These are phyloP conservation scores for Notarius lentiginosus DNA, from an alignment of 2,113 vertebrate species.

Conservation along the genomic window DNA sequence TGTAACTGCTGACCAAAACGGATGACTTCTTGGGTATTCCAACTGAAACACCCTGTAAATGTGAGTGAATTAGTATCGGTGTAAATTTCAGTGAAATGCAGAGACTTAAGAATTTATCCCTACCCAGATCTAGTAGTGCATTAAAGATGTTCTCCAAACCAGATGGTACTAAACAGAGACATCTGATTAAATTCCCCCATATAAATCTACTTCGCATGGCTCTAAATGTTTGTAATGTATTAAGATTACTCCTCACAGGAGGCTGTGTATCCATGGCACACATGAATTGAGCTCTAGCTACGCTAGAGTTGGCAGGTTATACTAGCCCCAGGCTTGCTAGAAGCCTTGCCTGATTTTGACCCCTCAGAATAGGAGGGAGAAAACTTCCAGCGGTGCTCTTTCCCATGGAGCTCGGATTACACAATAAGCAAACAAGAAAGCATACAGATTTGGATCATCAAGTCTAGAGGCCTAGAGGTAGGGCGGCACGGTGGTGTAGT, in stretches of 20 bases:
- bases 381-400: background rate
- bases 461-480: background rate
- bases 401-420: constrained; percentile 10
- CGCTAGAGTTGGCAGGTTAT: constrained; percentile 32
- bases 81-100: background rate
- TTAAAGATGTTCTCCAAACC: background rate
- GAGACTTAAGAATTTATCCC: background rate
- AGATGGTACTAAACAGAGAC: constrained; percentile 2
- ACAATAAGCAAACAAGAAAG: constrained; percentile 19
- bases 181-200: background rate
- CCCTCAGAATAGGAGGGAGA: constrained; percentile 27
- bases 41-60: background rate
- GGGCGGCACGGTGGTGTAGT: too few species aligned
- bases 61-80: background rate
- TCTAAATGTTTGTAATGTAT: background rate
- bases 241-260: background rate
- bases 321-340: constrained; percentile 37
- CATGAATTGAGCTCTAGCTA: constrained; percentile 14
- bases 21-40: background rate
- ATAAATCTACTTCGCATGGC: constrained; percentile 5
- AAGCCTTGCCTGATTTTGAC: constrained; percentile 30
- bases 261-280: background rate
- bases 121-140: background rate
- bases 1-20: background rate
- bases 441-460: background rate